Base-by-base conservation (phyloP, 2,888 invertebrate species). In the Tromatobia lineatoria region DNA sequence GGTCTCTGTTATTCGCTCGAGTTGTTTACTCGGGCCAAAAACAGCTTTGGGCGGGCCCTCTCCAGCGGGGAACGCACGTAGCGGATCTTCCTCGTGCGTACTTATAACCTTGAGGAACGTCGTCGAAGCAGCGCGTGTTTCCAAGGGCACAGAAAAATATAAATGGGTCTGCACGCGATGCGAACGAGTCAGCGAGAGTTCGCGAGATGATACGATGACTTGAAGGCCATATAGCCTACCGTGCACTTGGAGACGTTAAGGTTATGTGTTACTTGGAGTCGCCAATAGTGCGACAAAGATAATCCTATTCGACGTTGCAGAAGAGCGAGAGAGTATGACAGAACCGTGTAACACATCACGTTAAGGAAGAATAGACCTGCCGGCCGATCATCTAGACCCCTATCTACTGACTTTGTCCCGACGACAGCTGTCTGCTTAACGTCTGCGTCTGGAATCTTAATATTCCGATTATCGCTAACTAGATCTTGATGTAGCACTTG, bases 81-180 rank as follows among this genome's bases (percentile, higher is more conserved):
- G 52, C 67, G 74, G 69, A 81, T 84, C 73, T 74, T 81, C 45
- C 69, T 74, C 69, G 81, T 74, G 77, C 81, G 57, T 54, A 77
- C 77, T 77, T 73, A 76, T 74, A 84, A 81, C 84, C 84, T 84
- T 84, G 84, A 84, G 64, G 69, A 83, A 73, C 76, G 69, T 57
- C 59, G 29, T 45, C 42, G 18, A 50, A 50, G n/a, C 8, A 25
- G 66, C 66, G 52, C 45, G 25, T 61, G 52, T 69, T 69, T 50
- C 61, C 38, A 71, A 47, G 71, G 59, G 45, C 80, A 80, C 71
- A 29, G 29, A 66, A 75, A 67, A 78, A 50, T 47, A 25, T 29
- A 64, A 67, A 45, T 52, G 57, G 54, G 57, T 69, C 52, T 54
- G 69, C 77, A 81, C 70, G 80, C 80, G 74, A 80, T 84, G 15